Conservation (phyloP, 53 echinoderm and acorn worm genomes). For the Crossaster papposus region DNA sequence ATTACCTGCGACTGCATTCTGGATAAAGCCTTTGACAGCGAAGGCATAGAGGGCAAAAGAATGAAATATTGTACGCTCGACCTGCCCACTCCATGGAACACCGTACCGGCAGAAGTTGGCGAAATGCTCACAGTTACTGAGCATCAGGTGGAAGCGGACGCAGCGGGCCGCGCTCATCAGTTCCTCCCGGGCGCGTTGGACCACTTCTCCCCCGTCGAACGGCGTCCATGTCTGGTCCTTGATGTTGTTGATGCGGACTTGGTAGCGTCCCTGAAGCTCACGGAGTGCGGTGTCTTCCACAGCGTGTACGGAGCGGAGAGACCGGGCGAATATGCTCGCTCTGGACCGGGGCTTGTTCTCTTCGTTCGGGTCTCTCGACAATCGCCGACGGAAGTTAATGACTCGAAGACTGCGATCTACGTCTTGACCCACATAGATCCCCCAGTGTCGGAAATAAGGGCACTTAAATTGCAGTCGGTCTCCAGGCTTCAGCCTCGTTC, state of each 20-base stretch:
- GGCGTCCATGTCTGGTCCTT: background rate
- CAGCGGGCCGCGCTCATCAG: background rate
- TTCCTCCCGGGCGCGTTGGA: background rate
- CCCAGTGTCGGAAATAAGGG: conserved; percentile 2
- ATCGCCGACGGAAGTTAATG: background rate
- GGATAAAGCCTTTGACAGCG: background rate
- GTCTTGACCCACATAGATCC: background rate
- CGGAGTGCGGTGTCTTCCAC: background rate
- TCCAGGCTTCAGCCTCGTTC: background rate
- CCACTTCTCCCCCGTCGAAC: background rate
- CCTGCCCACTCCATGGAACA: background rate
- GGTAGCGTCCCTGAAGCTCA: background rate
- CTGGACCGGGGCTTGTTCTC: background rate
- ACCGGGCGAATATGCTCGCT: background rate
- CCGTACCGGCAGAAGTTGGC: conserved; percentile 19
- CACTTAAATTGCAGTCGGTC: background rate
- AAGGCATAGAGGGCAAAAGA: background rate
- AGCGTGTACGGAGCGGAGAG: background rate
- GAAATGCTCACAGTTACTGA: conserved; percentile 23
- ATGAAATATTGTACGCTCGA: background rate
- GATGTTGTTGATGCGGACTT: background rate
- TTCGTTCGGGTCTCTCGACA: background rate
- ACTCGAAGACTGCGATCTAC: background rate
- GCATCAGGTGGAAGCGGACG: background rate
- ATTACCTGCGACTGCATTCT: background rate